Evolutionary conservation across 1,140 invertebrate genomes (phyloP).

Genomic region (Drosophila ercepeae): DNA sequence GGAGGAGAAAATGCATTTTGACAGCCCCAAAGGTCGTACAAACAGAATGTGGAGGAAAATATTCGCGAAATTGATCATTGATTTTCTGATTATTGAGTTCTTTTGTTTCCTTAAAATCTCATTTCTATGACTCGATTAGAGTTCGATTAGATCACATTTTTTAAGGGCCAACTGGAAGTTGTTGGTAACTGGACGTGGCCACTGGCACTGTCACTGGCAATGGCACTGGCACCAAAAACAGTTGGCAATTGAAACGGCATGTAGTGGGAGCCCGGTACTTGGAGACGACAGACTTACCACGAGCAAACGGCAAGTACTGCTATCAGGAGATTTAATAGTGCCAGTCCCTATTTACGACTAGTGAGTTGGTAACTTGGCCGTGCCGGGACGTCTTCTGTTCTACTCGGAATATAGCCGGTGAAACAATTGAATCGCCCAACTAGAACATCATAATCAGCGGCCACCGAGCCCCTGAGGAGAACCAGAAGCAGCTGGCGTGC

Average conservation of each 20-base stretch:
- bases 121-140: not conserved
- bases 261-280: slow-evolving; percentile 13
- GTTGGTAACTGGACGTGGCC: slow-evolving; percentile 17
- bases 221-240: slow-evolving; percentile 23
- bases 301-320: slow-evolving; percentile 19
- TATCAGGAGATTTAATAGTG: slow-evolving; percentile 21
- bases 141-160: slow-evolving; percentile 3
- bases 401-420: slow-evolving; percentile 6
- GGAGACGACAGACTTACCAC: slow-evolving; percentile 33
- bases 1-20: slow-evolving; percentile 46
- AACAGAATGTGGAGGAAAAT: slow-evolving; percentile 5
- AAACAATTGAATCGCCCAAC: slow-evolving; percentile 39
- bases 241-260: slow-evolving; percentile 26
- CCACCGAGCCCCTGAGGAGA: slow-evolving; percentile 29
- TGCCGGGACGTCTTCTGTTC: not conserved
- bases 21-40: slow-evolving; percentile 41
- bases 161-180: slow-evolving; percentile 11
- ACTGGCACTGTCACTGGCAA: not conserved
- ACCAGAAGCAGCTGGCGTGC: slow-evolving; percentile 59
- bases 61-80: slow-evolving; percentile 25
- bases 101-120: not conserved
- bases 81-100: not conserved
- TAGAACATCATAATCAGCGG: slow-evolving; percentile 50
- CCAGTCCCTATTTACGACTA: slow-evolving; percentile 16
- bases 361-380: not conserved